Conservation (phyloP, 2,113 vertebrate genomes). For the Albula goreensis region DNA sequence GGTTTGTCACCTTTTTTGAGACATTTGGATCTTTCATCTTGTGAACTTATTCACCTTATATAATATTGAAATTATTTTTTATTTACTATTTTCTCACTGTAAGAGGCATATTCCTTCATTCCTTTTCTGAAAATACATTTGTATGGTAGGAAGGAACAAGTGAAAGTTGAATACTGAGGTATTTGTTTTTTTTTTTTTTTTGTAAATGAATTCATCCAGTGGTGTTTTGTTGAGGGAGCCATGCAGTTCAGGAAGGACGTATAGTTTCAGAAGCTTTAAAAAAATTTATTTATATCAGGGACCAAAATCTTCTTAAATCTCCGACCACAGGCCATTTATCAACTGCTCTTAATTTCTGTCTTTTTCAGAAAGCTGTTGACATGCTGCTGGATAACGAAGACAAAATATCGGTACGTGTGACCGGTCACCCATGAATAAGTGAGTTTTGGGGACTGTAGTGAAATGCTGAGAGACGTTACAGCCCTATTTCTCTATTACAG, state of each 20-base stretch:
- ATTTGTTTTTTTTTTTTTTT: too few species aligned
- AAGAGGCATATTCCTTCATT: too few species aligned
- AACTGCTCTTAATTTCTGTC: conserved; percentile 36
- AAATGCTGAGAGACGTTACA: background rate
- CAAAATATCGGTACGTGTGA: conserved; percentile 89
- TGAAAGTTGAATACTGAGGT: background rate
- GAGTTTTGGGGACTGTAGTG: background rate
- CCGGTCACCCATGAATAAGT: background rate
- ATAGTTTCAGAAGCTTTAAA: background rate
- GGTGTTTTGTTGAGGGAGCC: too few species aligned
- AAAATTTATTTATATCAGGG: conserved; percentile 2
- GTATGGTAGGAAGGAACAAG: background rate
- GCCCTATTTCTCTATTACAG: conserved; percentile 58
- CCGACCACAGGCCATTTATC: background rate
- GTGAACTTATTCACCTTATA: too few species aligned
- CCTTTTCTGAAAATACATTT: background rate
- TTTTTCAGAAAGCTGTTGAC: conserved; percentile 93
- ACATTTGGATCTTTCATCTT: too few species aligned
- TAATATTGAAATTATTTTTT: too few species aligned
- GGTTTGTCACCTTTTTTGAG: too few species aligned
- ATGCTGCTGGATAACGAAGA: conserved; percentile 99
- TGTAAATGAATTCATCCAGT: background rate
- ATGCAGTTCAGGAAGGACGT: background rate
- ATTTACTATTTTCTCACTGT: too few species aligned
- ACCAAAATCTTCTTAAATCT: background rate